Evolutionary conservation across 1,140 invertebrate genomes (phyloP), one percentile per base, ranked within the genome.

Genomic region (Lucilia sericata): DNA sequence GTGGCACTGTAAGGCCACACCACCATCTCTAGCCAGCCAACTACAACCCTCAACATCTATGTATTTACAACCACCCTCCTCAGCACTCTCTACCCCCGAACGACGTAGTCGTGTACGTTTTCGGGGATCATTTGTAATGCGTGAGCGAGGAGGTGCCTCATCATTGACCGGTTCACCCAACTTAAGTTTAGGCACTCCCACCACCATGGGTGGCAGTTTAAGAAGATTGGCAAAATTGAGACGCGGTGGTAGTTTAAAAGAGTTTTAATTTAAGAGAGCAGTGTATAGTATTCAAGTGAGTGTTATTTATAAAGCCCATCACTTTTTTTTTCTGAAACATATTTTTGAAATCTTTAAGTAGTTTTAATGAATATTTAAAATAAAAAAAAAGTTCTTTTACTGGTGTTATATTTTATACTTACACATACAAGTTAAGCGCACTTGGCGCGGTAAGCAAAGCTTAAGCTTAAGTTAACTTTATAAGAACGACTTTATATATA

Each of bases 221-320:
- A 88, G 87, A 84, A 87, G 88, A 10, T 86, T 90, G 30, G 88
- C 88, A 13, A 90, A 90, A 81, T 86, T 90, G 49, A 89, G 90
- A 85, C 88, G 88, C 5, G 87, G 87, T 85, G 88, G 88, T 85
- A 90, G 88, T 86, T 84, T 90, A 42, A 90, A 88, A 86, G 88
- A 90, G 85, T 90, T 90, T 85, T 89, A 85, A 85, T 80, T 42
- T 36, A 47, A 34, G 17, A 78, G 17, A 17, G 34, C 9, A 34
- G 4, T 75, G 5, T 30, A 30, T 47, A 78, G 75, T 47, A 19
- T 78, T 78, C n/a, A 36, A 42, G 36, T 60, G n/a, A 60, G 0
- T n/a, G 7, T 60, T n/a, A 60, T 17, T 60, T 60, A n/a, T 42
- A 42, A 42, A 42, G 42, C 42, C 42, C 42, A 42, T 60, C 14